Base-by-base conservation (phyloP, 2,113 vertebrate species). In the Siniperca chuatsi region DNA sequence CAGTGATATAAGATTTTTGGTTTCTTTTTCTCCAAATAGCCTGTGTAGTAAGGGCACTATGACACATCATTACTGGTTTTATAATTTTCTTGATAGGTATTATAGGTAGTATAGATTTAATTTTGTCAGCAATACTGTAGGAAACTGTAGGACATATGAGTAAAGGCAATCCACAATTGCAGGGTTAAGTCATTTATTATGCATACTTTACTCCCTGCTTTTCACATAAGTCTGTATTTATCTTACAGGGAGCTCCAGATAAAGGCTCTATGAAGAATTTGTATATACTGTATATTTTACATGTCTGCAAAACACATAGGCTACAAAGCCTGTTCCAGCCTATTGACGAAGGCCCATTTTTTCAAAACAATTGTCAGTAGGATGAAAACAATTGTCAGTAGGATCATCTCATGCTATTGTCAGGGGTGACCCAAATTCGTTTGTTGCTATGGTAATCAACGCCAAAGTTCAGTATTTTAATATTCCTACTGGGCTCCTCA, bases 401-500 rank as follows among this genome's bases (percentile, higher is more conserved):
- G 66, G 65, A 85, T 83, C 70, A 76, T 87, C 58, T 85, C 50
- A 23, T 48, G 44, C 64, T 73, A 68, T 87, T 92, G 87, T 89
- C 70, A 73, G 46, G 42, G 46, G 18, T 92, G 89, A 92, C 91
- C 91, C 83, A 92, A 61, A 86, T 92, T 2, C 50, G 50, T 71
- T 79, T 75, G 89, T 92, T 92, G 85, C 85, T 78, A 89, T 87
- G 89, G 87, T 80, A 85, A 88, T 90, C 78, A 70, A 86, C 3
- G 69, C 74, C 70, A 79, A 84, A 74, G 81, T 81, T 74, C 62
- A 9, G 50, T 60, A 65, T 83, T 80, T 85, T 57, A 86, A 84
- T 89, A 75, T 58, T 79, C 68, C 69, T 58, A 40, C 50, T 58
- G 50, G 78, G 64, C 58, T 61, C 37, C 58, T 70, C 20, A 18